phyloP scores from a whole-genome alignment of 2,888 invertebrate genomes.

The Drosophila demipolita region DNA sequence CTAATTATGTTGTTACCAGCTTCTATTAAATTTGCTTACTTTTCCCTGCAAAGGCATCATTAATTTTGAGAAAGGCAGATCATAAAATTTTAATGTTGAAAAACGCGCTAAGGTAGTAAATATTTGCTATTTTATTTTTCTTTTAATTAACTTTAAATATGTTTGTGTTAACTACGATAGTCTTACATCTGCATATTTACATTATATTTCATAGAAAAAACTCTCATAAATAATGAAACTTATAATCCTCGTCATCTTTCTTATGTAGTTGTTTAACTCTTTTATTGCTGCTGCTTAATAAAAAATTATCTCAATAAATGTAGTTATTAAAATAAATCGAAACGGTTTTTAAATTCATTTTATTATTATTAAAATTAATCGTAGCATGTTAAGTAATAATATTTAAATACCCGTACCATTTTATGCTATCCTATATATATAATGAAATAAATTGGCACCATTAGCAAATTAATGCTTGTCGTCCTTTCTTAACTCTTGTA shows the following conservation, averaged over 20 bases:
- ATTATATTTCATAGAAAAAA: not conserved
- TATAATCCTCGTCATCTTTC: not conserved
- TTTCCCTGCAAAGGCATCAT: not conserved
- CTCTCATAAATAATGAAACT: not conserved
- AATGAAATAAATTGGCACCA: not conserved
- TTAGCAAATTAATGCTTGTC: not conserved
- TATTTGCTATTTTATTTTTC: not conserved
- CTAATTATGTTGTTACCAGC: conserved; percentile 2
- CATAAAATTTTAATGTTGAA: conserved; percentile 2
- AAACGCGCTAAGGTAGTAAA: not conserved
- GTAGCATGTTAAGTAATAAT: not conserved
- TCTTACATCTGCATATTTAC: not conserved
- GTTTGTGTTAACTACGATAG: not conserved
- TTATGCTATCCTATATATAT: not conserved
- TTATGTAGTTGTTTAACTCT: not conserved
- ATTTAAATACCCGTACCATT: not conserved
- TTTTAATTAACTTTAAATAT: conserved; percentile 4
- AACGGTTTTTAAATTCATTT: not conserved
- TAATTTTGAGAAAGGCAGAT: not conserved
- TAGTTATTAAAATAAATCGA: not conserved
- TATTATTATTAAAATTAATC: not conserved
- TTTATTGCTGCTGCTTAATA: not conserved
- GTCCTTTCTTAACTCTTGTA: not conserved
- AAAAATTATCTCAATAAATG: not conserved
- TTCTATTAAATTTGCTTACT: not conserved